Percentiles rank a stretch among this genome's conserved stretches.
Conservation (phyloP, 2,797 vertebrate species). For the Coluber constrictor region DNA sequence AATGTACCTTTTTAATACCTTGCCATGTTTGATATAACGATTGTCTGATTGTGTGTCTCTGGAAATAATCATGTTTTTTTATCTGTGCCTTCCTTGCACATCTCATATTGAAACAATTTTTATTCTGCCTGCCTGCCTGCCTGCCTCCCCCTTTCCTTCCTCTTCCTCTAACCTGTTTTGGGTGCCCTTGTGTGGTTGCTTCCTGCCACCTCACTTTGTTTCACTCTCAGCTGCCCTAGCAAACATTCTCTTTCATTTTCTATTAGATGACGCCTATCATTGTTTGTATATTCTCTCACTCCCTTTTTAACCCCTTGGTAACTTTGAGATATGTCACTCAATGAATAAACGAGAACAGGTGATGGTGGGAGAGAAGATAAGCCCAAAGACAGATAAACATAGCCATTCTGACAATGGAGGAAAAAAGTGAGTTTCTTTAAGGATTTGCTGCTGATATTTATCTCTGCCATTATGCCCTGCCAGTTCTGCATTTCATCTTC, state of each 20-base stretch:
- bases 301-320: conserved; percentile 24
- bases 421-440: not conserved
- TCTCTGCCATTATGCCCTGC: not conserved
- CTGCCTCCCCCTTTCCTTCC: not conserved
- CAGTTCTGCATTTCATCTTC: not conserved
- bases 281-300: conserved; percentile 19
- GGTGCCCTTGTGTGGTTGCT: not conserved
- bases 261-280: conserved; percentile 7
- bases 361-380: not conserved
- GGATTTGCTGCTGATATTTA: not conserved
- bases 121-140: too few species aligned
- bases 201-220: not conserved
- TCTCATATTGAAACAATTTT: too few species aligned
- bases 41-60: too few species aligned
- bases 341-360: not conserved
- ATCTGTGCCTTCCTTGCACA: too few species aligned
- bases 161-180: conserved; percentile 24
- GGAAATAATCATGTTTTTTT: too few species aligned
- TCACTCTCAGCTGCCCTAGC: conserved; percentile 20
- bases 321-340: conserved; percentile 12
- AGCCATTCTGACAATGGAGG: conserved; percentile 1
- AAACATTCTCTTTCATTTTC: conserved; percentile 2
- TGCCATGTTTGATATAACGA: too few species aligned
- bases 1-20: too few species aligned
- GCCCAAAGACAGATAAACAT: not conserved